Conservation (phyloP, 2,797 vertebrate species). For the Benthosema pterotum region DNA sequence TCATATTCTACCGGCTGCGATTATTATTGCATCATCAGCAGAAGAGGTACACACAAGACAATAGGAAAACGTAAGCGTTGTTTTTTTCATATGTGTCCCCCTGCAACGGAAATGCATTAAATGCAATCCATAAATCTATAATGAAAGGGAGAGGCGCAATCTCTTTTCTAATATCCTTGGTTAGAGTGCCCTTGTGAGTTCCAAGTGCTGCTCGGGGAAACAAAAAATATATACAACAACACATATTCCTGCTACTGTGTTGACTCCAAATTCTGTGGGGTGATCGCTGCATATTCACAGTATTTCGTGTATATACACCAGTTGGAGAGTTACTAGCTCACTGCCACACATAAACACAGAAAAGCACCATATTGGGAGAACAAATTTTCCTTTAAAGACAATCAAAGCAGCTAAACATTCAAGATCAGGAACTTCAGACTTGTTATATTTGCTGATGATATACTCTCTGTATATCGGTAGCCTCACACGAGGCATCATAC, state of each 20-base stretch:
- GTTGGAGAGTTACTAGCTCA: not conserved
- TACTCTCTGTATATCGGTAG: no score
- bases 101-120: conserved; percentile 4
- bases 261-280: no score
- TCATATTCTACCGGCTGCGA: conserved; percentile 5
- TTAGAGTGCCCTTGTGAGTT: not conserved
- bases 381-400: no score
- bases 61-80: conserved; percentile 5
- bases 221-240: no score
- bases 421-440: no score
- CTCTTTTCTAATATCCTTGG: not conserved
- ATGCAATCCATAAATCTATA: not conserved
- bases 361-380: no score
- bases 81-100: conserved; percentile 6
- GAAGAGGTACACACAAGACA: conserved; percentile 1
- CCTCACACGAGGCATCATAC: no score
- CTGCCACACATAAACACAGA: no score
- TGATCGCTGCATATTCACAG: not conserved
- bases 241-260: no score
- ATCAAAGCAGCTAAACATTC: no score
- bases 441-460: no score
- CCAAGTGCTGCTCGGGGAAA: no score
- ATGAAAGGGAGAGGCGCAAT: not conserved
- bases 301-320: not conserved
- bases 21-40: conserved; percentile 17